phyloP scores from a whole-genome alignment of 2,113 vertebrate genomes.

The Anoplopoma fimbria region DNA sequence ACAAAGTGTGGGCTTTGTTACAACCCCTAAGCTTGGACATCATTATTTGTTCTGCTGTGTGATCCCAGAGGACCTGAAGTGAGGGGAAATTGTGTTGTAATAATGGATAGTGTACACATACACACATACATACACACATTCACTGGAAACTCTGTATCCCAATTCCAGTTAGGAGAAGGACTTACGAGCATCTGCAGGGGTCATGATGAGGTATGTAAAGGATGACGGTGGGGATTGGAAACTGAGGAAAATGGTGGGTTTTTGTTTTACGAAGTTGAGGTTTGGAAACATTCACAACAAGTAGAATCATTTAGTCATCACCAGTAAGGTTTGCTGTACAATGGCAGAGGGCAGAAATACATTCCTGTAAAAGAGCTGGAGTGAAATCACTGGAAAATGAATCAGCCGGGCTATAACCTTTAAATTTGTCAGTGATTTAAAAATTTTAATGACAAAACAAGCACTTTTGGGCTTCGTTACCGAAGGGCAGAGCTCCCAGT shows the following conservation, averaged over 20 bases:
- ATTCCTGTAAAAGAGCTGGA: constrained; percentile 37
- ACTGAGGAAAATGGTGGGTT: constrained; percentile 37
- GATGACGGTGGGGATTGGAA: constrained; percentile 46
- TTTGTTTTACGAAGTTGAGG: constrained; percentile 51
- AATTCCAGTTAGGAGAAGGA: constrained; percentile 63
- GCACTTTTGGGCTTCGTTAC: background rate
- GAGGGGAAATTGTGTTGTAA: background rate
- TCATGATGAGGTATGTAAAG: constrained; percentile 20
- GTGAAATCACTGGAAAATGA: constrained; percentile 37
- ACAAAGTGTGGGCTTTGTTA: background rate
- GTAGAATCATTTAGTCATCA: constrained; percentile 58
- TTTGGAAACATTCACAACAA: constrained; percentile 56
- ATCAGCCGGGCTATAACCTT: background rate
- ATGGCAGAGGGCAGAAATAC: background rate
- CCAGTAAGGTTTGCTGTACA: constrained; percentile 10
- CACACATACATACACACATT: background rate
- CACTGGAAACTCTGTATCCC: constrained; percentile 61
- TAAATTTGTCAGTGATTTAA: background rate
- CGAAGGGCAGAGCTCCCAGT: background rate
- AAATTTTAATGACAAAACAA: constrained; percentile 5
- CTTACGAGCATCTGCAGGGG: constrained; percentile 44
- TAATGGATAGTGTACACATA: constrained; percentile 7
- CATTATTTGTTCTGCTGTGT: background rate
- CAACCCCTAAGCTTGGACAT: background rate
- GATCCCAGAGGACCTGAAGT: background rate